phyloP scores from a whole-genome alignment of 2,888 invertebrate species.

The Pterobdella sp. region DNA sequence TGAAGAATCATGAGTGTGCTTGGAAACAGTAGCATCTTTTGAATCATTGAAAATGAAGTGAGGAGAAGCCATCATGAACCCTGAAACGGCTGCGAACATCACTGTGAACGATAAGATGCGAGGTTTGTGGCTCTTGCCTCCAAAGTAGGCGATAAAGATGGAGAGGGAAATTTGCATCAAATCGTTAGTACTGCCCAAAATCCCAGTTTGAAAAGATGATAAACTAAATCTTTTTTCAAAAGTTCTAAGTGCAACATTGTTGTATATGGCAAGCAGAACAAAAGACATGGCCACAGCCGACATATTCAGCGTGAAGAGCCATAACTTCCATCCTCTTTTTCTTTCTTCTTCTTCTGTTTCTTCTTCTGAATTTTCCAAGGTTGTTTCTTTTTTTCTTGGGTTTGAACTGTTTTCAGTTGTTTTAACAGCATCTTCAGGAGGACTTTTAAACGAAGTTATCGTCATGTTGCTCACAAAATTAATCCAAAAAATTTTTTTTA shows the following conservation, averaged over 20 bases:
- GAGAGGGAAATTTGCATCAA: constrained; percentile 35
- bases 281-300: constrained; percentile 24
- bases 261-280: constrained; percentile 30
- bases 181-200: constrained; percentile 34
- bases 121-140: constrained; percentile 35
- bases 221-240: constrained; percentile 37
- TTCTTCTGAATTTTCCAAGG: too few species aligned
- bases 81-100: constrained; percentile 31
- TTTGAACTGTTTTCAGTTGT: too few species aligned
- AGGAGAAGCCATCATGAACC: constrained; percentile 36
- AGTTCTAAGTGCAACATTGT: constrained; percentile 34
- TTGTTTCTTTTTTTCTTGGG: too few species aligned
- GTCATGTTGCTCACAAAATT: too few species aligned
- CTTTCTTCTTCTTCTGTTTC: constrained; percentile 7
- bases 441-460: too few species aligned
- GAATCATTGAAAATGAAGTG: constrained; percentile 30
- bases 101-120: constrained; percentile 30
- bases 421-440: too few species aligned
- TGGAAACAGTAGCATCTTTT: background rate
- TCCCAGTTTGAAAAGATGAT: constrained; percentile 34
- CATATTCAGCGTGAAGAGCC: constrained; percentile 32
- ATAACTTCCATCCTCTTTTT: constrained; percentile 6
- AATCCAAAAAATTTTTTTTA: too few species aligned
- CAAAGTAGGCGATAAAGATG: constrained; percentile 37
- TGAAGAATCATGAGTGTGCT: background rate